Conservation (phyloP, 2,113 vertebrate genomes). For the Rutilus rutilus region DNA sequence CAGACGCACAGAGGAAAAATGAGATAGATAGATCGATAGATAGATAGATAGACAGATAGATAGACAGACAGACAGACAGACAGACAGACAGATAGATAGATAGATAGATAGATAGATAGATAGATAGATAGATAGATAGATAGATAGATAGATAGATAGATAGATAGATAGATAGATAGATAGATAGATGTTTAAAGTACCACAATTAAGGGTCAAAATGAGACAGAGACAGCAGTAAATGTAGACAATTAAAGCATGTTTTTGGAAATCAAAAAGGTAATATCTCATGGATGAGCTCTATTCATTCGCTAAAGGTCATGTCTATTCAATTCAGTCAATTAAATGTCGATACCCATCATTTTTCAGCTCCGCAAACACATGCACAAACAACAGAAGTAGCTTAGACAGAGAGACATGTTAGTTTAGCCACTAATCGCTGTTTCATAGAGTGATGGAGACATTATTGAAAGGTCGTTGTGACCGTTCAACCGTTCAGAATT, state of each 20-base stretch:
- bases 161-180: not conserved
- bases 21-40: too few relatives aligned
- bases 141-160: not conserved
- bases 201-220: not conserved
- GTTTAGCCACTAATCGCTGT: not conserved
- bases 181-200: not conserved
- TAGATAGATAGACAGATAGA: not conserved
- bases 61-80: not conserved
- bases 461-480: constrained; percentile 1
- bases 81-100: not conserved
- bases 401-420: not conserved
- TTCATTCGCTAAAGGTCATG: not conserved
- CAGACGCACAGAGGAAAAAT: not conserved
- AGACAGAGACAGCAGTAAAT: not conserved
- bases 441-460: constrained; percentile 9
- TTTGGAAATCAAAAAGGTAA: not conserved
- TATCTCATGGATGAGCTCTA: not conserved
- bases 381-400: not conserved
- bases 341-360: not conserved
- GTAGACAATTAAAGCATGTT: not conserved
- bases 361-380: not conserved
- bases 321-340: not conserved
- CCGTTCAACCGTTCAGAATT: not conserved
- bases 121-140: not conserved
- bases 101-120: not conserved